Evolutionary conservation across 2,888 invertebrate species (phyloP).

Genomic region (Ichneumoninae sp.): DNA sequence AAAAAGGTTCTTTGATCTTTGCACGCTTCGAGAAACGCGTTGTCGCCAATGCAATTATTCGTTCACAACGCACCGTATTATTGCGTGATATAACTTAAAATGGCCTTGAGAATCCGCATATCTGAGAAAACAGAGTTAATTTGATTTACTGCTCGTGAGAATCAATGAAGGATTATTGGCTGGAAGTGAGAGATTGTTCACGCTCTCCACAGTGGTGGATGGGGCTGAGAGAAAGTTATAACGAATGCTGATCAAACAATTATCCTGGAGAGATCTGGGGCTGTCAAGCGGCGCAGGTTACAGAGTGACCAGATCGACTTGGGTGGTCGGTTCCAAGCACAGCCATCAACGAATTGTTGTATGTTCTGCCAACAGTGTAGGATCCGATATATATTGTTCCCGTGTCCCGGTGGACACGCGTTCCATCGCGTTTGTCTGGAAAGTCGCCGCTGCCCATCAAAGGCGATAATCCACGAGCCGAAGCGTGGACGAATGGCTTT

Average conservation of each 20-base stretch:
- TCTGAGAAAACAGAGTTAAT: background rate
- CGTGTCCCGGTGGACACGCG: conserved; percentile 53
- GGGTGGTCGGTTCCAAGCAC: conserved; percentile 56
- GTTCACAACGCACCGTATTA: background rate
- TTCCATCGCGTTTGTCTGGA: conserved; percentile 54
- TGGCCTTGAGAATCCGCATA: background rate
- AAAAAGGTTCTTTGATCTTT: conserved; percentile 23
- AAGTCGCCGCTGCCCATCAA: conserved; percentile 69
- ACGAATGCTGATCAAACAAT: conserved; percentile 42
- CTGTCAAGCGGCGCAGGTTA: conserved; percentile 33
- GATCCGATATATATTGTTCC: conserved; percentile 41
- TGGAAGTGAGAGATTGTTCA: background rate
- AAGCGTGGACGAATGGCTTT: conserved; percentile 65
- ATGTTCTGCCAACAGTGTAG: conserved; percentile 14
- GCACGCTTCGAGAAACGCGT: conserved; percentile 31
- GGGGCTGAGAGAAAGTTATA: conserved; percentile 7
- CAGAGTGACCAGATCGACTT: conserved; percentile 34
- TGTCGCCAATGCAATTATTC: conserved; percentile 44
- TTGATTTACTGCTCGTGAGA: no score
- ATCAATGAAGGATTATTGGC: no score
- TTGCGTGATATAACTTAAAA: background rate
- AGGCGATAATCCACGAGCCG: conserved; percentile 73
- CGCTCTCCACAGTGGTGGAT: background rate
- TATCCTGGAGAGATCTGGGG: conserved; percentile 32
- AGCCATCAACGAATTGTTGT: conserved; percentile 20